Conservation (phyloP, 2,113 vertebrate genomes). For the Phylloscopus whistleri region DNA sequence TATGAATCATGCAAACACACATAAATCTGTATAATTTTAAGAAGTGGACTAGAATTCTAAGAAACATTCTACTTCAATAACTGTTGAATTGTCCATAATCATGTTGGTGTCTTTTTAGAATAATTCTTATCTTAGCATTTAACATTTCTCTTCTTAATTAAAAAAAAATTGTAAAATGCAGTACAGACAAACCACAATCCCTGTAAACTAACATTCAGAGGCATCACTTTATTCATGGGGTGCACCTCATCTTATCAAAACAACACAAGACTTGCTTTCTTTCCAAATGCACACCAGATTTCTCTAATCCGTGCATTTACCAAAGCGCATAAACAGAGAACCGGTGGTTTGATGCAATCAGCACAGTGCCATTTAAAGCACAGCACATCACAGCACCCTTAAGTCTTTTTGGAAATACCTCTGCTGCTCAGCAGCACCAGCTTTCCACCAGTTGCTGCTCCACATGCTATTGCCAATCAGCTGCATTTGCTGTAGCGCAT, state of each 20-base stretch:
- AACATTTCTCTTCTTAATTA: not conserved
- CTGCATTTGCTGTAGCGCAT: constrained; percentile 70
- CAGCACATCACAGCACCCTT: constrained; percentile 52
- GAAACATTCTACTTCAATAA: not conserved
- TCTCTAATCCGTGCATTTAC: not conserved
- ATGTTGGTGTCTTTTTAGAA: not conserved
- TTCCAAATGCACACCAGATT: not conserved
- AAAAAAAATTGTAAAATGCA: not conserved
- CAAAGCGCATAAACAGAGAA: not conserved
- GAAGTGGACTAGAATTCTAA: not conserved
- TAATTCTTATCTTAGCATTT: not conserved
- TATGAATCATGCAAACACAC: not conserved
- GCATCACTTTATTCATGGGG: not conserved
- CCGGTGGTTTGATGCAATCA: constrained; percentile 19
- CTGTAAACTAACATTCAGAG: not conserved
- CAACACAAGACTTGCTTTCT: not conserved
- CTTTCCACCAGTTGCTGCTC: constrained; percentile 77
- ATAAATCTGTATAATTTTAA: not conserved
- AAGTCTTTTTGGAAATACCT: constrained; percentile 74
- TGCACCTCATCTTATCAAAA: not conserved
- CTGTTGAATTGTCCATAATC: not conserved
- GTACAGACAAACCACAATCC: not conserved
- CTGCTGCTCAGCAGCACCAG: constrained; percentile 41
- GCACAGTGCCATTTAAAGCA: constrained; percentile 45
- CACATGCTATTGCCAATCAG: constrained; percentile 90